Evolutionary conservation across 2,113 vertebrate species (phyloP), one percentile per base, ranked within the genome.

Genomic region (Pangasianodon hypophthalmus): DNA sequence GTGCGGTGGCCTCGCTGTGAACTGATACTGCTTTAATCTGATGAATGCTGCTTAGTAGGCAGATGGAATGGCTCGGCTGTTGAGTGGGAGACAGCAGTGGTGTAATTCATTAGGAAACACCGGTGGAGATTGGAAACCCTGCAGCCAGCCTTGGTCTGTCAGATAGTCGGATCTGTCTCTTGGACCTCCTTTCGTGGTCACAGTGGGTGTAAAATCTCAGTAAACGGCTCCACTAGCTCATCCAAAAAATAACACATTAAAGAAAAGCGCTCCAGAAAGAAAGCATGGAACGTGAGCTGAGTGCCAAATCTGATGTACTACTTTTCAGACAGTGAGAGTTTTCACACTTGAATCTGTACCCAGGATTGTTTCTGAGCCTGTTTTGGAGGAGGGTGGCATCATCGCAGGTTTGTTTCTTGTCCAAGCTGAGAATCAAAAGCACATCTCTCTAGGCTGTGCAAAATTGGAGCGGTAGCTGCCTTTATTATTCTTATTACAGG

Each of bases 101-200:
- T 9, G 46, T 41, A 21, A 37, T 56, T 87, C n/a, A 56, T 73
- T 56, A 73, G 85, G 67, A 75, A 87, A 54, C n/a, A 52, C 64
- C 9, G n/a, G 19, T 84, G 19, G 54, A 44, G 54, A 58, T 26
- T 14, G n/a, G 52, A 84, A 60, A 83, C 52, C n/a, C 50, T 56
- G 52, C 80, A 56, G 52, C 80, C 79, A 54, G 79, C 26, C 26
- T 54, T 8, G 50, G 14, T 54, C 26, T 82, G 79, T 82, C 79
- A 82, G 79, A 82, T 82, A 29, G 50, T 21, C 16, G 29, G 54
- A 37, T 82, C 50, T 82, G 29, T 82, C 26, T 82, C 14, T 82
- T 82, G 79, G 50, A 82, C 50, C n/a, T 54, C 79, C 50, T 54
- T 82, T 82, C 48, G 7, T 82, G 16, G 79, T 19, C 50, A 32